Conservation (phyloP, 2,797 vertebrate genomes). For the Yasuhikotakia modesta region DNA sequence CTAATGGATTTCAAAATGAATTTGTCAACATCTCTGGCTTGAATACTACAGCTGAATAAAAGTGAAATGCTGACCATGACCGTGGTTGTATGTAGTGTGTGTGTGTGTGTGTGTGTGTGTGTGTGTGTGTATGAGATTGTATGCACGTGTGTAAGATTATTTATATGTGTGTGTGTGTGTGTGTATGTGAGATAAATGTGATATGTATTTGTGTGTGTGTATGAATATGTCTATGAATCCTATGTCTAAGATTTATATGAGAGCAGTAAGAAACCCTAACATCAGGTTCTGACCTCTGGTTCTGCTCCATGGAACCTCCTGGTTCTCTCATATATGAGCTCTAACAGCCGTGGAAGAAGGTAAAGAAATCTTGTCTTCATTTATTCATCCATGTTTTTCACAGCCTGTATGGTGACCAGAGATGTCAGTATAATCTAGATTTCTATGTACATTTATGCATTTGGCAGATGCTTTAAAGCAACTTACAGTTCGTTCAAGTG, state of each 20-base stretch:
- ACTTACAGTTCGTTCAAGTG: too few species aligned
- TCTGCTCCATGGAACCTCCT: slow-evolving; percentile 29
- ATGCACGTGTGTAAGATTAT: too few species aligned
- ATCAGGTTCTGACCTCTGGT: not conserved
- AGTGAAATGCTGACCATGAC: slow-evolving; percentile 63
- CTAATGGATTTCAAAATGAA: slow-evolving; percentile 83
- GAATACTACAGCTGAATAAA: slow-evolving; percentile 77
- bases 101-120: too few species aligned
- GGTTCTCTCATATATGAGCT: not conserved
- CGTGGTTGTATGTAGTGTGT: not conserved
- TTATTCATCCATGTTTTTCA: not conserved
- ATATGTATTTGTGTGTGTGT: too few species aligned
- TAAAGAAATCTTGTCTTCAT: not conserved
- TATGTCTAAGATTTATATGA: too few species aligned
- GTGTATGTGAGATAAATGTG: too few species aligned
- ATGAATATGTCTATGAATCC: too few species aligned
- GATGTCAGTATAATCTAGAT: too few species aligned
- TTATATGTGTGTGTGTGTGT: too few species aligned
- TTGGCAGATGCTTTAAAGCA: too few species aligned
- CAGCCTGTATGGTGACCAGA: not conserved
- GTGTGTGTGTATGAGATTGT: slow-evolving; percentile 2
- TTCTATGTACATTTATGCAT: too few species aligned
- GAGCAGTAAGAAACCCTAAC: too few species aligned
- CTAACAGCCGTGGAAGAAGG: not conserved
- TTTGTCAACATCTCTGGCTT: slow-evolving; percentile 78